Conservation (phyloP, 2,797 vertebrate species). For the Menidia menidia region DNA sequence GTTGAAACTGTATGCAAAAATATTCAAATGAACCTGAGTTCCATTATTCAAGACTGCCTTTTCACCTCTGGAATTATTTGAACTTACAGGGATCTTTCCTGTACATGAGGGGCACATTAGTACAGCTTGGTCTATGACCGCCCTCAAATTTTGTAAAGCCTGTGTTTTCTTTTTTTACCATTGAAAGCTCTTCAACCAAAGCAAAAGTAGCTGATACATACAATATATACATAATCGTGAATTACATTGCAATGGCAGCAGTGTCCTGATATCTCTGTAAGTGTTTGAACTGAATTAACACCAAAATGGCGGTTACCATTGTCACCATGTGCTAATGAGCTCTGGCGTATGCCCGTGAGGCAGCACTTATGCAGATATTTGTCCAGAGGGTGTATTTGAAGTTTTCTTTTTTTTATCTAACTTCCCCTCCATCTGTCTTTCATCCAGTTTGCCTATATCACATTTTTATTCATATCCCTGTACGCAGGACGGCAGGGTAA, state of each 20-base stretch:
- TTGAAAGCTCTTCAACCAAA: slow-evolving; percentile 11
- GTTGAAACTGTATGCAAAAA: no score
- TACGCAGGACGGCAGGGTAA: slow-evolving; percentile 86
- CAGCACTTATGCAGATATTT: slow-evolving; percentile 47
- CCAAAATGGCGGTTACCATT: slow-evolving; percentile 16
- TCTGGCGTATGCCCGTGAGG: slow-evolving; percentile 50
- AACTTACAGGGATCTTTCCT: slow-evolving; percentile 1
- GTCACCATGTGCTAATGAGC: slow-evolving; percentile 35
- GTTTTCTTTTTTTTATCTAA: slow-evolving; percentile 35
- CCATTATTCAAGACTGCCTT: neutral
- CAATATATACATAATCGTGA: neutral
- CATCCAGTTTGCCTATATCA: slow-evolving; percentile 13
- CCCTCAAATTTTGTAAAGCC: neutral
- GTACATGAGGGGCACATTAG: neutral
- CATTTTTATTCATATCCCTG: slow-evolving; percentile 23
- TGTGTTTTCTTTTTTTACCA: neutral
- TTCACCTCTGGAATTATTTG: neutral
- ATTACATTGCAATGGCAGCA: neutral
- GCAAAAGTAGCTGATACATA: neutral
- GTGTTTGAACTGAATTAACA: slow-evolving; percentile 19
- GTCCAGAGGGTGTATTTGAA: slow-evolving; percentile 52
- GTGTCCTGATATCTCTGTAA: slow-evolving; percentile 10
- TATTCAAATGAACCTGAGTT: neutral
- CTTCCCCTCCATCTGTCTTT: slow-evolving; percentile 12
- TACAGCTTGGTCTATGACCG: neutral